Evolutionary conservation across 2,113 vertebrate genomes (phyloP).

Genomic region (Plestiodon gilberti): DNA sequence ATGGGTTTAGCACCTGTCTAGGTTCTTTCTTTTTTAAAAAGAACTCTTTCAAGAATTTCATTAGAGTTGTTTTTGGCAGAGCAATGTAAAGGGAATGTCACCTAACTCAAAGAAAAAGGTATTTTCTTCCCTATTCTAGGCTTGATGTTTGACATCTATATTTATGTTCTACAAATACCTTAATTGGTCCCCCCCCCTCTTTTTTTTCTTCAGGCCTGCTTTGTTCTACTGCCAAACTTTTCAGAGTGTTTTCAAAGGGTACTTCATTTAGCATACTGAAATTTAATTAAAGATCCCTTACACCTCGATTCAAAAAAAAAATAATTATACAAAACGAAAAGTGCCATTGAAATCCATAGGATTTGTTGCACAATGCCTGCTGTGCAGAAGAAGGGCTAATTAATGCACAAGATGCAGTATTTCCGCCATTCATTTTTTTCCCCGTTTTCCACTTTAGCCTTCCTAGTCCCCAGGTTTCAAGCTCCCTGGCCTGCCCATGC

Average conservation of each 20-base stretch:
- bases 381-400: not conserved
- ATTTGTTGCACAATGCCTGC: not conserved
- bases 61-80: slow-evolving; percentile 44
- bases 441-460: not conserved
- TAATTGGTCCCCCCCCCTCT: not conserved
- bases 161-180: slow-evolving; percentile 4
- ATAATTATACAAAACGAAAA: not conserved
- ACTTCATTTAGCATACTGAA: not conserved
- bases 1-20: slow-evolving; percentile 43
- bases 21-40: slow-evolving; percentile 9
- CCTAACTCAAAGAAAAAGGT: slow-evolving; percentile 32
- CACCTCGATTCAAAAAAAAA: not conserved
- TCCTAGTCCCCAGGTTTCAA: not conserved
- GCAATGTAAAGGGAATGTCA: slow-evolving; percentile 43
- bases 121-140: not conserved
- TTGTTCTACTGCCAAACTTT: not conserved
- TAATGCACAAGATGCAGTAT: not conserved
- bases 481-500: not conserved
- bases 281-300: slow-evolving; percentile 17
- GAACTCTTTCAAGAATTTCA: slow-evolving; percentile 55
- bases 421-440: no score
- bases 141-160: slow-evolving; percentile 13
- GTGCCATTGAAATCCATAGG: not conserved
- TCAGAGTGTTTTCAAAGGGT: not conserved
- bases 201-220: not conserved